Evolutionary conservation across 2,113 vertebrate species (phyloP).

Genomic region (Hiodon tergisus): DNA sequence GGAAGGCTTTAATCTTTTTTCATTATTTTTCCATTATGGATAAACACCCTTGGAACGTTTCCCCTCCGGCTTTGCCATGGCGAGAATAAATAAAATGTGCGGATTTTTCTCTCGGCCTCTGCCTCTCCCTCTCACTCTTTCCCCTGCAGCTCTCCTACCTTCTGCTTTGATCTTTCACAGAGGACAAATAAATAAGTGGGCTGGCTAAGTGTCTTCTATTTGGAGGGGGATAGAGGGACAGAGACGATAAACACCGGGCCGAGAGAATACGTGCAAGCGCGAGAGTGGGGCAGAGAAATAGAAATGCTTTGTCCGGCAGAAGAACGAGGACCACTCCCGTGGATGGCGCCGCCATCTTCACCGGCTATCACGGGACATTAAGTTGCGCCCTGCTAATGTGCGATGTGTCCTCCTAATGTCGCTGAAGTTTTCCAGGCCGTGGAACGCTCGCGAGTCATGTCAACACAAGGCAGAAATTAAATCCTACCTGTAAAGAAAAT

Average conservation of each 20-base stretch:
- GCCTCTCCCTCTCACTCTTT: constrained; percentile 39
- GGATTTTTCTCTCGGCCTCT: constrained; percentile 52
- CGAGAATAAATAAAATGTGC: constrained; percentile 63
- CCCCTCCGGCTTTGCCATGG: constrained; percentile 41
- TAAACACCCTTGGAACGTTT: constrained; percentile 67
- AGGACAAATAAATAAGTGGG: constrained; percentile 51
- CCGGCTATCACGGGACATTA: too few species aligned
- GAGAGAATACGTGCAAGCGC: constrained; percentile 1
- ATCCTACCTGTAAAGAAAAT: too few species aligned
- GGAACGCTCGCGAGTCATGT: too few species aligned
- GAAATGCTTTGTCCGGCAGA: neutral
- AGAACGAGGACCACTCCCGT: too few species aligned
- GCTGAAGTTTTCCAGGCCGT: too few species aligned
- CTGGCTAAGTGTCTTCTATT: constrained; percentile 46
- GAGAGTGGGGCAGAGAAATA: neutral
- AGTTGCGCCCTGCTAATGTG: too few species aligned
- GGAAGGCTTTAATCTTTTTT: constrained; percentile 76
- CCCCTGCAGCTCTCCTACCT: constrained; percentile 44
- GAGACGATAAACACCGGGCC: constrained; percentile 64
- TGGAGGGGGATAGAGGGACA: constrained; percentile 67
- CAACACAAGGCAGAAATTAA: too few species aligned
- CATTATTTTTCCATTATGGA: constrained; percentile 75
- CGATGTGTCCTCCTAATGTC: too few species aligned
- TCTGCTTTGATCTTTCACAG: constrained; percentile 67
- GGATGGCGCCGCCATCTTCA: too few species aligned